A percentile compares a stretch with the other conserved stretches of the same genome.
Evolutionary conservation across 2,888 invertebrate genomes (phyloP).

Genomic region (Patella caerulea): DNA sequence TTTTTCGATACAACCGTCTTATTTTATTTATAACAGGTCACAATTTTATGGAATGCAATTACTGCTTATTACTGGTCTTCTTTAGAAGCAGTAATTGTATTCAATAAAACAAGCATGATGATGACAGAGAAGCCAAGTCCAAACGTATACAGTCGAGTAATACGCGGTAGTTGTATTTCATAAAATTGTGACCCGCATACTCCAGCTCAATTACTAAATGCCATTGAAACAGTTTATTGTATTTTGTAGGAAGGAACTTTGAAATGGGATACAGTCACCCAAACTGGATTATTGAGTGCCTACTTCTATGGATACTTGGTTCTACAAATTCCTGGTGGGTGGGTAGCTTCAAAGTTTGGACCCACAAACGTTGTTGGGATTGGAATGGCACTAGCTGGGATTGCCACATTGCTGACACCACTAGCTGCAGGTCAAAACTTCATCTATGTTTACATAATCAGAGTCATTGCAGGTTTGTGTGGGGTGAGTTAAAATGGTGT

Average conservation of each 20-base stretch:
- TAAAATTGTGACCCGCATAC: too few species aligned
- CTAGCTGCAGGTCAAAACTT: slow-evolving; percentile 25
- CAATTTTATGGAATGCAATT: too few species aligned
- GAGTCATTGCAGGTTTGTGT: slow-evolving; percentile 36
- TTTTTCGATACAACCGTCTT: too few species aligned
- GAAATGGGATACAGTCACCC: slow-evolving; percentile 34
- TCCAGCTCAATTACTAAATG: background rate
- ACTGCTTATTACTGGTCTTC: too few species aligned
- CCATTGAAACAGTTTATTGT: background rate
- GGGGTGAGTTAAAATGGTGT: slow-evolving; percentile 26
- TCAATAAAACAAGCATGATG: too few species aligned
- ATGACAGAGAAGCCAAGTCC: too few species aligned
- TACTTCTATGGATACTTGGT: slow-evolving; percentile 39
- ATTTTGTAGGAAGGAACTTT: slow-evolving; percentile 29
- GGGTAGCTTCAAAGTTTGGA: slow-evolving; percentile 36
- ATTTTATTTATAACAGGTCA: too few species aligned
- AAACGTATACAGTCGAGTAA: too few species aligned
- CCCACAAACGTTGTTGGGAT: slow-evolving; percentile 31
- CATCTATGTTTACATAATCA: slow-evolving; percentile 26
- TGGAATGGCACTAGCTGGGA: slow-evolving; percentile 20
- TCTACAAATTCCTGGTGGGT: slow-evolving; percentile 33
- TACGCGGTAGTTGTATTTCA: too few species aligned
- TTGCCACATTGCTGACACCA: slow-evolving; percentile 33
- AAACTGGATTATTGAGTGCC: slow-evolving; percentile 32
- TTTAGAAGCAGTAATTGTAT: too few species aligned